Evolutionary conservation across 2,888 invertebrate genomes (phyloP).

Genomic region (Orgyia antiqua): DNA sequence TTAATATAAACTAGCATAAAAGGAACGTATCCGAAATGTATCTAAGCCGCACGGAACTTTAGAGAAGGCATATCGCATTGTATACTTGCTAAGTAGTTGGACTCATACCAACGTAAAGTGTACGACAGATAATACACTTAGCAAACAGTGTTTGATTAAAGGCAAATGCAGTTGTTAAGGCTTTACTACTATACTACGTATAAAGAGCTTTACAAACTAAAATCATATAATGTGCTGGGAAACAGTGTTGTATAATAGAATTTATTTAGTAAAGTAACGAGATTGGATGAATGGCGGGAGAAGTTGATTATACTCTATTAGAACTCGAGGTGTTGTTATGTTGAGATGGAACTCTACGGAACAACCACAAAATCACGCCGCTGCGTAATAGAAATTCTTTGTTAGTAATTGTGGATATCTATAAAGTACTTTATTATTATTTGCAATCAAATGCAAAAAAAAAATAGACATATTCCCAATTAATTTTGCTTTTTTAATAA

Average conservation of each 20-base stretch:
- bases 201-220: conserved; percentile 55
- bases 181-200: conserved; percentile 49
- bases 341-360: conserved; percentile 50
- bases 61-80: conserved; percentile 45
- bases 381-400: conserved; percentile 8
- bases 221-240: conserved; percentile 41
- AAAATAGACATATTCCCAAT: too few relatives aligned
- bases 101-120: conserved; percentile 51
- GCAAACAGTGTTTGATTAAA: conserved; percentile 52
- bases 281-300: conserved; percentile 56
- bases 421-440: too few relatives aligned
- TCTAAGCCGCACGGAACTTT: conserved; percentile 50
- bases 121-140: conserved; percentile 54
- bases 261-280: conserved; percentile 64
- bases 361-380: conserved; percentile 36
- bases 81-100: conserved; percentile 52
- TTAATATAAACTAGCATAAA: conserved; percentile 52
- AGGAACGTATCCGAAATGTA: conserved; percentile 53
- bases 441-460: too few relatives aligned
- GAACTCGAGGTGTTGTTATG: conserved; percentile 37
- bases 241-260: conserved; percentile 55
- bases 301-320: conserved; percentile 63
- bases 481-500: too few relatives aligned
- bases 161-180: conserved; percentile 58
- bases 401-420: not conserved